phyloP scores from a whole-genome alignment of 2,888 invertebrate species.

The Caenorhabditis macrosperma region DNA sequence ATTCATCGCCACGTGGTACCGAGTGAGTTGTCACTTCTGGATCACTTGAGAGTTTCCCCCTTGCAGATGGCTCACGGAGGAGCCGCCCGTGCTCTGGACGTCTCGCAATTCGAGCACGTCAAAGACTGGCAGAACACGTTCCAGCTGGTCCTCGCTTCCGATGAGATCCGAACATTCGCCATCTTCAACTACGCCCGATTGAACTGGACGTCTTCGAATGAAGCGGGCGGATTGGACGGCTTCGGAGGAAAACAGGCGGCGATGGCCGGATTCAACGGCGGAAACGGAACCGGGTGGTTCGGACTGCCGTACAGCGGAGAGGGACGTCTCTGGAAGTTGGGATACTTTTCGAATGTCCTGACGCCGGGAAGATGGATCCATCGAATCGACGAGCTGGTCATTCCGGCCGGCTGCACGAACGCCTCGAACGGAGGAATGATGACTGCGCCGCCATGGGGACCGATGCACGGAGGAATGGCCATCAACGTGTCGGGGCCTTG shows the following conservation, averaged over 20 bases:
- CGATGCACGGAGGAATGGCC: constrained; percentile 96
- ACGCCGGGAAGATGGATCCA: constrained; percentile 89
- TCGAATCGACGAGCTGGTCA: constrained; percentile 89
- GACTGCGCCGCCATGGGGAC: constrained; percentile 92
- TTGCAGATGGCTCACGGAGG: constrained; percentile 76
- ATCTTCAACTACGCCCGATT: constrained; percentile 94
- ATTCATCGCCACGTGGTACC: constrained; percentile 75
- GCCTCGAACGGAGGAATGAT: constrained; percentile 73
- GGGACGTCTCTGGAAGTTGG: constrained; percentile 84
- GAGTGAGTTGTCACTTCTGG: constrained; percentile 52
- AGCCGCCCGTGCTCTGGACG: constrained; percentile 73
- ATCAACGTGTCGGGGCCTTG: constrained; percentile 98
- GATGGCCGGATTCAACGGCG: constrained; percentile 93
- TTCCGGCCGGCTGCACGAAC: constrained; percentile 76
- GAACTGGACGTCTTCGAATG: constrained; percentile 92
- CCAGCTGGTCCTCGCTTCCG: constrained; percentile 93
- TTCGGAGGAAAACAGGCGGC: constrained; percentile 76
- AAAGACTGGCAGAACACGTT: constrained; percentile 88
- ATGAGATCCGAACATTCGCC: constrained; percentile 91
- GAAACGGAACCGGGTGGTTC: constrained; percentile 87
- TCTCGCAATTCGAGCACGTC: constrained; percentile 75
- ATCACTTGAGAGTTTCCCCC: constrained; percentile 59
- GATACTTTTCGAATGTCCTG: constrained; percentile 79
- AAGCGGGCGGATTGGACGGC: constrained; percentile 85
- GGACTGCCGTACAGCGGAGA: constrained; percentile 77